Conservation (phyloP, 2,797 vertebrate genomes). For the Protosalanx chinensis region DNA sequence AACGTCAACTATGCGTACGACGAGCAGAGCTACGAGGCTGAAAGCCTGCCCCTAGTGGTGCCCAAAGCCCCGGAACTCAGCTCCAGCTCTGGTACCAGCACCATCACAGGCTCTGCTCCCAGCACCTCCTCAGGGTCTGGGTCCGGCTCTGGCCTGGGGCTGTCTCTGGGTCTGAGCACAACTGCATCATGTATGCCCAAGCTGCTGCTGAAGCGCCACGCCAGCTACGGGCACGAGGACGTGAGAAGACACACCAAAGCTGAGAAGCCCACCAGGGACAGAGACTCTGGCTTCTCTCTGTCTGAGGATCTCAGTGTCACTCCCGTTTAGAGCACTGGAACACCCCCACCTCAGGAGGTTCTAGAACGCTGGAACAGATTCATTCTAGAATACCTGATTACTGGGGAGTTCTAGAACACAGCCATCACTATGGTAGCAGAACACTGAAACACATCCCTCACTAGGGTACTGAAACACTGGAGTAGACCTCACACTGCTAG, state of each 20-base stretch:
- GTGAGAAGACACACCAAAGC: slow-evolving; percentile 75
- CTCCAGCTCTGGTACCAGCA: slow-evolving; percentile 48
- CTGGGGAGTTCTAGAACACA: slow-evolving; percentile 19
- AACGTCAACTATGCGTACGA: slow-evolving; percentile 89
- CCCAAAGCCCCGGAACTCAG: slow-evolving; percentile 54
- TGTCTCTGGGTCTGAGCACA: slow-evolving; percentile 45
- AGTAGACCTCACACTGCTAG: slow-evolving; percentile 24
- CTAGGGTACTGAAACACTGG: slow-evolving; percentile 24
- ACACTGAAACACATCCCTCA: slow-evolving; percentile 4
- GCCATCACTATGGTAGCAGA: background rate
- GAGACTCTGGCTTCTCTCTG: slow-evolving; percentile 88
- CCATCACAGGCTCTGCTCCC: slow-evolving; percentile 37
- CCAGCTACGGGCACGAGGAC: slow-evolving; percentile 80
- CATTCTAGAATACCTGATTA: slow-evolving; percentile 4
- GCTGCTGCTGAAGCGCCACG: slow-evolving; percentile 76
- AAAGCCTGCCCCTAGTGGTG: slow-evolving; percentile 65
- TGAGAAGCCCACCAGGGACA: slow-evolving; percentile 79
- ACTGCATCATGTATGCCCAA: slow-evolving; percentile 63
- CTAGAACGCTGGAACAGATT: slow-evolving; percentile 7
- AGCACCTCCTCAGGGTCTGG: slow-evolving; percentile 46
- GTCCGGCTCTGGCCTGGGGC: slow-evolving; percentile 35
- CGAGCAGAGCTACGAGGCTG: slow-evolving; percentile 75
- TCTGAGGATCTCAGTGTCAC: slow-evolving; percentile 88
- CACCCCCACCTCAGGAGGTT: background rate
- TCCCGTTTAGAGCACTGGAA: slow-evolving; percentile 63